phyloP scores from a whole-genome alignment of 2,888 invertebrate genomes.

The Brachyopa scutellaris region DNA sequence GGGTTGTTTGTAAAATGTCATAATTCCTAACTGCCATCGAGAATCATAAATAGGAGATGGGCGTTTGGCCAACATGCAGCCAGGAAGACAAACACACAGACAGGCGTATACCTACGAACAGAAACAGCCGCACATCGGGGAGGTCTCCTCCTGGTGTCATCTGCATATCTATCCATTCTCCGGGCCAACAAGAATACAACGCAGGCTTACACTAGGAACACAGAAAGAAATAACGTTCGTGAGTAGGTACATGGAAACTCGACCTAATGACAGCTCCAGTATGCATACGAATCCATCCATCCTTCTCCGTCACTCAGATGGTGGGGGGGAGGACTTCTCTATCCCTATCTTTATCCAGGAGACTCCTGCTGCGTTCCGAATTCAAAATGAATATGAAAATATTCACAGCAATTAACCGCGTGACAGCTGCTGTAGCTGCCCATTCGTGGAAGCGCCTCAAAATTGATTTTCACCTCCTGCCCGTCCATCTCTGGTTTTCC shows the following conservation, averaged over 20 bases:
- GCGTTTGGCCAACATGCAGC: slow-evolving; percentile 1
- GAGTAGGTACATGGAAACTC: not conserved
- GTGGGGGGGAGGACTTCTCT: slow-evolving; percentile 11
- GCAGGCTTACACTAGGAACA: not conserved
- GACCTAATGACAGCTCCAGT: slow-evolving; percentile 35
- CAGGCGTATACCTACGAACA: not conserved
- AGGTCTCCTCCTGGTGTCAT: slow-evolving; percentile 11
- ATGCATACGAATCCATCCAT: slow-evolving; percentile 36
- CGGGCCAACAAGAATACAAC: slow-evolving; percentile 1
- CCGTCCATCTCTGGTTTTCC: not conserved
- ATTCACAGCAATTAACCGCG: slow-evolving; percentile 50
- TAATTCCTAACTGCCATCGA: slow-evolving; percentile 23
- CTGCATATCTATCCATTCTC: slow-evolving; percentile 27
- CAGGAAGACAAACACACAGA: slow-evolving; percentile 8
- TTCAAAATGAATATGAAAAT: slow-evolving; percentile 48
- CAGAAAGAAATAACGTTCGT: not conserved
- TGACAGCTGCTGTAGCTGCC: slow-evolving; percentile 49
- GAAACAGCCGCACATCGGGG: slow-evolving; percentile 4
- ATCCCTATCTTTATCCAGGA: slow-evolving; percentile 6
- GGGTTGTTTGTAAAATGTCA: slow-evolving; percentile 16
- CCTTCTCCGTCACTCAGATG: slow-evolving; percentile 9
- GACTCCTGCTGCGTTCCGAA: slow-evolving; percentile 34
- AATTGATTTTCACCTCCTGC: slow-evolving; percentile 37
- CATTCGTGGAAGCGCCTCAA: slow-evolving; percentile 50
- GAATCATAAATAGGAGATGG: slow-evolving; percentile 14